A percentile compares a stretch with the other conserved stretches of the same genome.
phyloP scores from a whole-genome alignment of 2,797 vertebrate species.

The Schizothorax lantsangensis region DNA sequence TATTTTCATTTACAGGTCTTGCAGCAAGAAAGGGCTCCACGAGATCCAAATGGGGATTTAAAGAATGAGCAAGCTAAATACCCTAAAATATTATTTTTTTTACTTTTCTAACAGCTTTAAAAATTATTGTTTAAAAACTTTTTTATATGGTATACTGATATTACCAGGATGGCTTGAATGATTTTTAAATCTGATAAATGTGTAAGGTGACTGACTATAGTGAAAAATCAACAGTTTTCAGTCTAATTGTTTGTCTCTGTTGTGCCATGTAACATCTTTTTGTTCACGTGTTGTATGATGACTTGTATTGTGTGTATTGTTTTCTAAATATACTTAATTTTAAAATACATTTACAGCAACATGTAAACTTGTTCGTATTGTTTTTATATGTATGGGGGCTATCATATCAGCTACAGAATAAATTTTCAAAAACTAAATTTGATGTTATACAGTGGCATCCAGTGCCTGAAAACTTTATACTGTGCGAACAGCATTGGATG shows the following conservation, averaged over 20 bases:
- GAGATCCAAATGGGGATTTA: not conserved
- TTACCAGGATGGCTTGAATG: too few relatives aligned
- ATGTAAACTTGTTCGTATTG: not conserved
- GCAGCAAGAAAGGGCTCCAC: accelerated
- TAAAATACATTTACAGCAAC: not conserved
- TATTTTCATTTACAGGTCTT: not conserved
- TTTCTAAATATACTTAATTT: not conserved
- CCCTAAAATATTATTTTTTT: not conserved
- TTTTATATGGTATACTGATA: not conserved
- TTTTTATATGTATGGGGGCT: not conserved
- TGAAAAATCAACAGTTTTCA: not conserved
- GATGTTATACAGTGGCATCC: not conserved
- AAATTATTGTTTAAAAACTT: not conserved
- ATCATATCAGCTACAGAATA: not conserved
- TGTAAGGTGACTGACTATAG: not conserved
- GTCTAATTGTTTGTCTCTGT: not conserved
- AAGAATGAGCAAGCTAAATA: not conserved
- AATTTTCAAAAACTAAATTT: not conserved
- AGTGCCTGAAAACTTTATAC: not conserved
- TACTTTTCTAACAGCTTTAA: not conserved
- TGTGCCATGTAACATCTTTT: not conserved
- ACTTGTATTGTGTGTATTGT: not conserved
- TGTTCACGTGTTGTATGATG: not conserved
- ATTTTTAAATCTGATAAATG: not conserved
- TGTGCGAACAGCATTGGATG: not conserved